Base-by-base conservation (phyloP, 2,797 vertebrate species). In the Schizopygopsis malacanthus region DNA sequence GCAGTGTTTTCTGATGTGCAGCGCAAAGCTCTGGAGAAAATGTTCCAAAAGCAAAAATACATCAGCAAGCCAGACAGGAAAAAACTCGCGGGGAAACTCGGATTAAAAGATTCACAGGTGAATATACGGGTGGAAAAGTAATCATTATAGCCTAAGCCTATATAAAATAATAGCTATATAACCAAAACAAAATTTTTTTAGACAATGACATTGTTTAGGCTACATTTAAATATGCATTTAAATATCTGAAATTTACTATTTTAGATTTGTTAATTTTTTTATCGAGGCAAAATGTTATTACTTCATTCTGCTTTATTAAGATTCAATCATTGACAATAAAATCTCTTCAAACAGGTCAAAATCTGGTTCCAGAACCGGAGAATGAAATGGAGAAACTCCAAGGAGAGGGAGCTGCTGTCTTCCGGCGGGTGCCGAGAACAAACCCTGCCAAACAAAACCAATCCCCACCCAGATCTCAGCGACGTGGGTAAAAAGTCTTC, bases 11-110 rank as follows among this genome's bases (percentile, higher is more conserved):
- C 98, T 0, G 98, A 99, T 0, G 96, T 99, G 6, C 98, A 99
- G 91, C 96, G 98, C 83, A 99, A 99, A 89, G 97, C 98, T 0
- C 90, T 99, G 88, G 98, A 99, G 94, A 99, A 98, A 91, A 99
- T 98, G 97, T 99, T 99, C 92, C 98, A 99, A 93, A 99, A 99
- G 87, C 98, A 99, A 93, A 99, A 99, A 90, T 99, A 99, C 92
- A 99, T 99, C 95, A 99, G 98, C 95, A 99, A 99, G 86, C 98
- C 98, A 0, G 98, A 99, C 88, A 92, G 98, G 84, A 99, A 98
- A 93, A 99, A 99, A 85, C 89, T 99, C 87, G 98, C 98, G 0
- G 95, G 96, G 69, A 99, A 98, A 83, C 91, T 99, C 77, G 97
- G 97, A 47, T 95, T 99, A 0, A 99, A 99, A 91, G 98, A 99